A percentile compares a stretch with the other conserved stretches of the same genome.
Conservation (phyloP, 2,797 vertebrate species). For the Brotula barbata region DNA sequence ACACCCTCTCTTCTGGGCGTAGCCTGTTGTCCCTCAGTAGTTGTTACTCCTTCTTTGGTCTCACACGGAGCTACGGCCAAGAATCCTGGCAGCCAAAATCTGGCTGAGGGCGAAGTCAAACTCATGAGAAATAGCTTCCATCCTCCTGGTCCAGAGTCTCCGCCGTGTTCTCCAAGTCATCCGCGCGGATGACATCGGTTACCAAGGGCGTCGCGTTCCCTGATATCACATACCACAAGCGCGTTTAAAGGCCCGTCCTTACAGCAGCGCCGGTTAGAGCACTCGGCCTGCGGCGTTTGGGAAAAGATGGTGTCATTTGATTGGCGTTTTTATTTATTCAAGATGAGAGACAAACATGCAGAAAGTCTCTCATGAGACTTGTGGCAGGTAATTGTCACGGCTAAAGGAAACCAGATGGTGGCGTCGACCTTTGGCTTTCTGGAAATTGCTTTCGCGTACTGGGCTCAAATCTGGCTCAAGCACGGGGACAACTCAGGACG, state of each 20-base stretch:
- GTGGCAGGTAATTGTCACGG: conserved; percentile 53
- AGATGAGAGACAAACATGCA: conserved; percentile 11
- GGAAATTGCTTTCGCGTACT: conserved; percentile 39
- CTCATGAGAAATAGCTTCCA: conserved; percentile 65
- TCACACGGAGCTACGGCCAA: conserved; percentile 42
- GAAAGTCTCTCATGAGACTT: conserved; percentile 30
- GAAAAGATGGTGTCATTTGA: conserved; percentile 30
- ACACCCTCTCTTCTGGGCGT: conserved; percentile 71
- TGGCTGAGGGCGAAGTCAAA: conserved; percentile 48
- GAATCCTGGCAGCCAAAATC: conserved; percentile 39
- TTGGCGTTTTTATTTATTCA: conserved; percentile 31
- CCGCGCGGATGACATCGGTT: conserved; percentile 41
- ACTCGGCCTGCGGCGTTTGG: conserved; percentile 3
- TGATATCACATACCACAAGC: conserved; percentile 35
- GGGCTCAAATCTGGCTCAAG: conserved; percentile 39
- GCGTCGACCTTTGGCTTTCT: conserved; percentile 20
- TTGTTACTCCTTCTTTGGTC: conserved; percentile 49
- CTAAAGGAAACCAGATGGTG: conserved; percentile 56
- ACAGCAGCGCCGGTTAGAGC: conserved; percentile 9
- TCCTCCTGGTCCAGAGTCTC: conserved; percentile 39
- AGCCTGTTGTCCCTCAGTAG: conserved; percentile 53
- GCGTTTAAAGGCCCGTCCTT: conserved; percentile 11
- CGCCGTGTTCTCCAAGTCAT: conserved; percentile 36
- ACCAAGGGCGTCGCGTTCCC: conserved; percentile 24
- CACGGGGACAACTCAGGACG: conserved; percentile 28